Percentiles rank a stretch among this genome's conserved stretches.
Conservation (phyloP, 1,140 invertebrate species). For the Sitophilus oryzae region DNA sequence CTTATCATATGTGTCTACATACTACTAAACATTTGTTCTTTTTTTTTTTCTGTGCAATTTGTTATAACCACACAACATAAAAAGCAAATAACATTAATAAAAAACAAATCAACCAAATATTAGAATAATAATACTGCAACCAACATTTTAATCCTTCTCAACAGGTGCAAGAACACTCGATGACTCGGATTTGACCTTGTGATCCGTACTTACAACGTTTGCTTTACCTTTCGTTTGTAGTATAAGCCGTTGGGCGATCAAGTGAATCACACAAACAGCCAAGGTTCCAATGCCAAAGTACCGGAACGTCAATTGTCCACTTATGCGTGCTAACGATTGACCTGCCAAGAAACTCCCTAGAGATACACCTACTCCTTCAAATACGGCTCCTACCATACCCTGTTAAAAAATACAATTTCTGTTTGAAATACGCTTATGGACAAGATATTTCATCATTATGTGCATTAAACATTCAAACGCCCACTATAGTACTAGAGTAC, state of each 20-base stretch:
- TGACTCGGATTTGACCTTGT: not conserved
- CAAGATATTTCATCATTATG: not conserved
- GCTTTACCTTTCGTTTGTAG: conserved; percentile 24
- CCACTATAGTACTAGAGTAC: too few relatives aligned
- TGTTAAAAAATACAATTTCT: conserved; percentile 40
- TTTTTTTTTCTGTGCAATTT: too few relatives aligned
- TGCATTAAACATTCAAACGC: not conserved
- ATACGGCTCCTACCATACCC: conserved; percentile 76
- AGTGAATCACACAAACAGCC: conserved; percentile 56
- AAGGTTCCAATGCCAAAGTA: conserved; percentile 65
- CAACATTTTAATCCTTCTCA: too few relatives aligned
- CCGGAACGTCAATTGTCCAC: conserved; percentile 60
- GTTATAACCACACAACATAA: too few relatives aligned
- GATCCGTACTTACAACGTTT: too few relatives aligned
- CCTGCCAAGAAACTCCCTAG: conserved; percentile 71
- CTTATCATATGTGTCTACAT: too few relatives aligned
- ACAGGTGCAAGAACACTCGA: too few relatives aligned
- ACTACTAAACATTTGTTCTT: too few relatives aligned
- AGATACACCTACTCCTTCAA: conserved; percentile 79
- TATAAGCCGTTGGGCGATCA: conserved; percentile 47
- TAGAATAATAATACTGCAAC: too few relatives aligned
- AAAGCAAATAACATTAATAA: too few relatives aligned
- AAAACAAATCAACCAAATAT: too few relatives aligned
- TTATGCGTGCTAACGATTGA: conserved; percentile 53
- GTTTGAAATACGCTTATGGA: not conserved